Evolutionary conservation across 64 coral and sea anemone genomes (phyloP).

Genomic region (Montipora sp.): DNA sequence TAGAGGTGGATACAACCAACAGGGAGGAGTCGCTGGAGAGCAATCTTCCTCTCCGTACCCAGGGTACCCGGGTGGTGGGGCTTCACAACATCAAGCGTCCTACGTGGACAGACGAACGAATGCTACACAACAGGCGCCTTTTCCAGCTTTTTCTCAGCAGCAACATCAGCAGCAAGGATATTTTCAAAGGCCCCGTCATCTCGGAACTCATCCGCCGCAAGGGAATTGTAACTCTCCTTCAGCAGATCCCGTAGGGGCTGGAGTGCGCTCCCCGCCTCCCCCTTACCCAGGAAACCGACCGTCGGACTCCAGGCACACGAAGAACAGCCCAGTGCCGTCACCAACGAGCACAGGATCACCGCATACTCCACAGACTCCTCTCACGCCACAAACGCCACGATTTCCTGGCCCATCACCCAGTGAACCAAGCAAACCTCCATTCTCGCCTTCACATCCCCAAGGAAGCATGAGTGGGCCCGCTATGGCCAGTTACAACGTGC

Average conservation of each 20-base stretch:
- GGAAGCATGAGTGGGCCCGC: slow-evolving; percentile 32
- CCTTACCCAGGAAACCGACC: slow-evolving; percentile 86
- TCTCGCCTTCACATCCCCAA: slow-evolving; percentile 86
- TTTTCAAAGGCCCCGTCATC: slow-evolving; percentile 74
- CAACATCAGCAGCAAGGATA: slow-evolving; percentile 61
- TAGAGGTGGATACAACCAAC: slow-evolving; percentile 51
- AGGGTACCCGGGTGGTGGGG: slow-evolving; percentile 65
- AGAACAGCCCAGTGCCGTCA: slow-evolving; percentile 89
- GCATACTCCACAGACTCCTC: slow-evolving; percentile 93
- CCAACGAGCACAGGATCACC: slow-evolving; percentile 95
- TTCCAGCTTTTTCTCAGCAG: slow-evolving; percentile 64
- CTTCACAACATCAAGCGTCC: slow-evolving; percentile 54
- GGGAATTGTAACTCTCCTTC: slow-evolving; percentile 80
- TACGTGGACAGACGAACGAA: slow-evolving; percentile 67
- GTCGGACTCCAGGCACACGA: slow-evolving; percentile 48
- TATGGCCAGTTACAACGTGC: slow-evolving; percentile 27
- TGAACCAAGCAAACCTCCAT: slow-evolving; percentile 85
- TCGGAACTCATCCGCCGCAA: slow-evolving; percentile 75
- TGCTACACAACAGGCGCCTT: slow-evolving; percentile 68
- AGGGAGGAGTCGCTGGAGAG: slow-evolving; percentile 48
- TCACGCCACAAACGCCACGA: slow-evolving; percentile 85
- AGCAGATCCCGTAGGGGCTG: slow-evolving; percentile 75
- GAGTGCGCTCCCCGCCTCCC: slow-evolving; percentile 90
- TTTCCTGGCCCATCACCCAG: slow-evolving; percentile 81
- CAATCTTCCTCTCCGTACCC: slow-evolving; percentile 13